phyloP scores from a whole-genome alignment of 2,888 invertebrate genomes.

The Hyalella azteca region DNA sequence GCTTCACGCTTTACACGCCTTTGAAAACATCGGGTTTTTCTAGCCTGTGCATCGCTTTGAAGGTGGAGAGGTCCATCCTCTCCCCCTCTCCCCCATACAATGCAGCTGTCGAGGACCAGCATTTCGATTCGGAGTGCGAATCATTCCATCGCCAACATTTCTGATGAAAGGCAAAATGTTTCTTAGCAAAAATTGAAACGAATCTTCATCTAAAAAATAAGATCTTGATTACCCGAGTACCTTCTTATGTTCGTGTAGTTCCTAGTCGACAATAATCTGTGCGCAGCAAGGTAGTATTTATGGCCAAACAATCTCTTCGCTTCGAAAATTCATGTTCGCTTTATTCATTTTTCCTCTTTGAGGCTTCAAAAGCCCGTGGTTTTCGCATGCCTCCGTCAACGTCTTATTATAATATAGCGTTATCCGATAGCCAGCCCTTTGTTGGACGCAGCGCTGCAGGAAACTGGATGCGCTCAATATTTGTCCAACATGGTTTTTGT shows the following conservation, averaged over 20 bases:
- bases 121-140: background rate
- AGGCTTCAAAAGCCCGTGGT: background rate
- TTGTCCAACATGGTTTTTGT: constrained; percentile 7
- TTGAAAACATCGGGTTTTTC: background rate
- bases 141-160: background rate
- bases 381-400: background rate
- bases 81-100: background rate
- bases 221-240: background rate
- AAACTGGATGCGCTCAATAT: background rate
- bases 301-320: background rate
- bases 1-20: background rate
- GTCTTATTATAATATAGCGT: background rate
- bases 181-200: background rate
- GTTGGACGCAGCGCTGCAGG: background rate
- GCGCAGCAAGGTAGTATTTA: background rate
- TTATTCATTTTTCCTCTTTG: background rate
- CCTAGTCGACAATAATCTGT: background rate
- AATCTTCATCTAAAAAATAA: background rate
- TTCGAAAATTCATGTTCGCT: background rate
- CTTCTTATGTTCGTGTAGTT: background rate
- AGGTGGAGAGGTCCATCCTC: background rate
- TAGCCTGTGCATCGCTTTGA: background rate
- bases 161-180: background rate
- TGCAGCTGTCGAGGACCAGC: background rate
- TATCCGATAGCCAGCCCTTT: background rate